A percentile compares a stretch with the other conserved stretches of the same genome.
Conservation (phyloP, 2,888 invertebrate species). For the Hetaerina titia region DNA sequence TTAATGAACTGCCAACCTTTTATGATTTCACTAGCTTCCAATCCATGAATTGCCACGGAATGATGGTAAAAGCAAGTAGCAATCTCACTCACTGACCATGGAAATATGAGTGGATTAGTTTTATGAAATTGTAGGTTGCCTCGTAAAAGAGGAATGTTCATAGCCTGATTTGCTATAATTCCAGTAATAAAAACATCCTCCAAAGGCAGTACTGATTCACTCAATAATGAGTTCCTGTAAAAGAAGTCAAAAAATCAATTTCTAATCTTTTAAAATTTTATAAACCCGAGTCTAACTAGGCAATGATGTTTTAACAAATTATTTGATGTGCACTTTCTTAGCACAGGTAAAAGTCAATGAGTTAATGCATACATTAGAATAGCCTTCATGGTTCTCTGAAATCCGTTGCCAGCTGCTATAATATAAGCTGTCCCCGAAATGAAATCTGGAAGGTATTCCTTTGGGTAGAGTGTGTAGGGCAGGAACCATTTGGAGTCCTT, state of each 20-base stretch:
- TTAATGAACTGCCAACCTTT: slow-evolving; percentile 30
- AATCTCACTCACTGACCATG: slow-evolving; percentile 45
- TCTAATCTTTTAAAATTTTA: too few relatives aligned
- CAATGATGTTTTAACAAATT: not conserved
- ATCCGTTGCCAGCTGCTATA: slow-evolving; percentile 72
- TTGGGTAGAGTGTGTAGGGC: slow-evolving; percentile 72
- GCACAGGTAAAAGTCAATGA: not conserved
- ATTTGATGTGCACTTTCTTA: not conserved
- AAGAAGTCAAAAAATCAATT: slow-evolving; percentile 71
- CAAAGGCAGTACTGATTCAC: slow-evolving; percentile 73
- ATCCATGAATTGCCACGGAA: slow-evolving; percentile 69
- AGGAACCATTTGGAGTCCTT: slow-evolving; percentile 74
- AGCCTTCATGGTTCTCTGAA: not conserved
- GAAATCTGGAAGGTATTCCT: slow-evolving; percentile 74
- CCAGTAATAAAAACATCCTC: slow-evolving; percentile 75
- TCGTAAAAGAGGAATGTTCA: slow-evolving; percentile 70
- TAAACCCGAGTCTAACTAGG: not conserved
- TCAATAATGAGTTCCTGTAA: slow-evolving; percentile 72
- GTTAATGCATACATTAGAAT: slow-evolving; percentile 18
- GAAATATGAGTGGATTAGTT: slow-evolving; percentile 68
- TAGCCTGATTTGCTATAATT: slow-evolving; percentile 70
- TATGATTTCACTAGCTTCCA: slow-evolving; percentile 68
- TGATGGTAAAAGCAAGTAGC: slow-evolving; percentile 67
- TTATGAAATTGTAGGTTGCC: slow-evolving; percentile 68
- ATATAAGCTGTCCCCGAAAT: slow-evolving; percentile 75